phyloP scores from a whole-genome alignment of 2,113 vertebrate genomes.

The Irena cyanogastra region DNA sequence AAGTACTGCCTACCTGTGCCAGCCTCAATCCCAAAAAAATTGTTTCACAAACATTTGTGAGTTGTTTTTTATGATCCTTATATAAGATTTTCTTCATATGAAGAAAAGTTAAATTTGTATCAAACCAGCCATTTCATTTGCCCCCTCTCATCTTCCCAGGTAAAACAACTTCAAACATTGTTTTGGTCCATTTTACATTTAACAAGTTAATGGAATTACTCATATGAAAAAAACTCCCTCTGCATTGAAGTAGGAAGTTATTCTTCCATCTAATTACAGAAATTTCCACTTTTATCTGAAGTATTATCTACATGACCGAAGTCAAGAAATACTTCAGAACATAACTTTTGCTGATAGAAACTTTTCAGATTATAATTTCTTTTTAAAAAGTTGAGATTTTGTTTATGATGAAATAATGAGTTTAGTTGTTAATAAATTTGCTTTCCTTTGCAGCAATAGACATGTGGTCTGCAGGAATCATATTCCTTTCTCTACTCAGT shows the following conservation, averaged over 20 bases:
- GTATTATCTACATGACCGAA: background rate
- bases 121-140: background rate
- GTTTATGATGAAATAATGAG: background rate
- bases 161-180: background rate
- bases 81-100: background rate
- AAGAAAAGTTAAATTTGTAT: background rate
- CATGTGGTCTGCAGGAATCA: conserved; percentile 94
- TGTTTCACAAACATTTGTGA: background rate
- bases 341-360: background rate
- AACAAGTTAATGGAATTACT: background rate
- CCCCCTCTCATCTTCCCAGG: background rate
- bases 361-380: background rate
- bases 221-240: background rate
- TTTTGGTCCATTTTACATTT: background rate
- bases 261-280: background rate
- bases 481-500: conserved; percentile 94
- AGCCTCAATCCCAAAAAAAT: background rate
- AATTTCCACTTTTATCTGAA: background rate
- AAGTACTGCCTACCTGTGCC: background rate
- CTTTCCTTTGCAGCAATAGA: conserved; percentile 87
- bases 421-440: background rate
- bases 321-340: background rate
- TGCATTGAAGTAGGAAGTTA: background rate
- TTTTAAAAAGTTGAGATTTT: background rate
- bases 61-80: background rate